Evolutionary conservation across 2,113 vertebrate genomes (phyloP).

Genomic region (Colaptes auratus): DNA sequence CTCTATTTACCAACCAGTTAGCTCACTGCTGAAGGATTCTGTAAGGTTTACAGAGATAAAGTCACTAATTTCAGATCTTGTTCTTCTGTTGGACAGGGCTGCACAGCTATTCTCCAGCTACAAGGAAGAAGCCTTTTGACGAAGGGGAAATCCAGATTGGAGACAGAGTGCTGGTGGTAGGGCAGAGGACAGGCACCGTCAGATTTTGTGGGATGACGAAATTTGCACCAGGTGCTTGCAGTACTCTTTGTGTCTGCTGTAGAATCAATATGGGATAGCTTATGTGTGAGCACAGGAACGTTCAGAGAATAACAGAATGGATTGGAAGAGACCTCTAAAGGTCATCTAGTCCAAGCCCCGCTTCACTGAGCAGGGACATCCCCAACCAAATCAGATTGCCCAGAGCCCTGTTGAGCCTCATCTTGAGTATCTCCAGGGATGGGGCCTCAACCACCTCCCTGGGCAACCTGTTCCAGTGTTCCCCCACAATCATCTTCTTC

Average conservation of each 20-base stretch:
- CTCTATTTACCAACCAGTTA: not conserved
- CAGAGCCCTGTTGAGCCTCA: too few species aligned
- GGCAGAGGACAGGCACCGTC: constrained; percentile 90
- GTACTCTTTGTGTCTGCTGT: not conserved
- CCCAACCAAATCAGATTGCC: too few species aligned
- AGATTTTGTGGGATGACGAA: constrained; percentile 90
- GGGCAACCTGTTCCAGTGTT: too few species aligned
- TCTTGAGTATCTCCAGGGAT: too few species aligned
- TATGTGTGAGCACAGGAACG: not conserved
- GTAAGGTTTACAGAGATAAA: not conserved
- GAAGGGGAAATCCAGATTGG: constrained; percentile 83
- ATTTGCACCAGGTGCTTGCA: constrained; percentile 90
- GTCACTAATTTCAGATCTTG: not conserved
- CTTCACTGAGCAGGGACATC: too few species aligned
- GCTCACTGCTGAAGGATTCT: not conserved
- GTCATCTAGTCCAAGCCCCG: too few species aligned
- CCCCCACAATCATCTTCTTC: not conserved
- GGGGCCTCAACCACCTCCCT: too few species aligned
- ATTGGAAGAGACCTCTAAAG: too few species aligned
- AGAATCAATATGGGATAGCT: not conserved
- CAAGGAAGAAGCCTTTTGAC: constrained; percentile 69
- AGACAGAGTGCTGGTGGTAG: constrained; percentile 92
- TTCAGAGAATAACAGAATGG: not conserved
- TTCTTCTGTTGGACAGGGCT: constrained; percentile 59
- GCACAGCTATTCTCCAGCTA: constrained; percentile 72